A percentile compares a stretch with the other conserved stretches of the same genome.
Evolutionary conservation across 2,797 vertebrate species (phyloP).

Genomic region (Pangasius sanitwongsei): DNA sequence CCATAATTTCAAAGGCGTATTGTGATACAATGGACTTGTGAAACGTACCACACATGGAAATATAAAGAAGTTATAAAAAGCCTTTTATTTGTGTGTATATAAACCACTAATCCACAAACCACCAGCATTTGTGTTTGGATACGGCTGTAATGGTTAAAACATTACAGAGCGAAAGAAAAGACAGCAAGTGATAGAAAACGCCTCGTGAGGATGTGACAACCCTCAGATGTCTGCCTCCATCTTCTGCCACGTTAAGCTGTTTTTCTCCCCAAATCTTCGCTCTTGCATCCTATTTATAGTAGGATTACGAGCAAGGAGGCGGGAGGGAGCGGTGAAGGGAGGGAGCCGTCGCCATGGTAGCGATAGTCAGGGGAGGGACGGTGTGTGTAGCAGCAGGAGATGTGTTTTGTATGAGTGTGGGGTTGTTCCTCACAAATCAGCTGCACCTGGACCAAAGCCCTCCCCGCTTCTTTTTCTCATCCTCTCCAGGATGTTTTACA

Average conservation of each 20-base stretch:
- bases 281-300: constrained; percentile 71
- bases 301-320: constrained; percentile 68
- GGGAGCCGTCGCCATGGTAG: constrained; percentile 55
- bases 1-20: constrained; percentile 24
- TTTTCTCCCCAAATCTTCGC: constrained; percentile 61
- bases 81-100: background rate
- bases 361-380: constrained; percentile 42
- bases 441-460: constrained; percentile 25
- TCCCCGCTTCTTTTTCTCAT: background rate
- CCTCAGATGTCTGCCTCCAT: constrained; percentile 65
- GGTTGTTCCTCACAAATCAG: constrained; percentile 29
- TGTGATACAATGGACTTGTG: constrained; percentile 30
- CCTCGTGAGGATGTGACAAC: constrained; percentile 56
- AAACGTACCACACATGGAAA: constrained; percentile 16
- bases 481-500: background rate
- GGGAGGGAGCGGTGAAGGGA: constrained; percentile 59
- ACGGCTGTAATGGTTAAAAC: constrained; percentile 33
- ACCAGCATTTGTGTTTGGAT: constrained; percentile 36
- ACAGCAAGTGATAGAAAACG: background rate
- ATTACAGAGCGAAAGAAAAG: background rate
- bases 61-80: constrained; percentile 5
- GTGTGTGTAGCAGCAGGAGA: constrained; percentile 21
- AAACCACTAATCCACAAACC: constrained; percentile 40
- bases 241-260: constrained; percentile 68
- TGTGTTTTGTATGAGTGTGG: constrained; percentile 28